Evolutionary conservation across 2,888 invertebrate genomes (phyloP), one percentile per base, ranked within the genome.

Genomic region (Spodoptera exigua): DNA sequence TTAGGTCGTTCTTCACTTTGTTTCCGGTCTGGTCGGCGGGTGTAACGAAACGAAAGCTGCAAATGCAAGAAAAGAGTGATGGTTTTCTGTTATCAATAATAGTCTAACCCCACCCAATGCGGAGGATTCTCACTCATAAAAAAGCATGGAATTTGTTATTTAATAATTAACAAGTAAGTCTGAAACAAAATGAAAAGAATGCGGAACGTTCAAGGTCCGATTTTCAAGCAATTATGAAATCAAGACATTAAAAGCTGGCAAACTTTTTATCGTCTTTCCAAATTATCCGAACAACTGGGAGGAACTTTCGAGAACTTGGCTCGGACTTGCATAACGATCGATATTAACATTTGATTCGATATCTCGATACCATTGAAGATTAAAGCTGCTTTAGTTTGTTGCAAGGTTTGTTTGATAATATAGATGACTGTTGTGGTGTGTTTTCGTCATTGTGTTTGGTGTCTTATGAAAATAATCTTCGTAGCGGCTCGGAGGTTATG

Each of bases 271-370:
- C 45, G 13, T 32, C 39, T 14, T 7, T n/a, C 27, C n/a, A 52
- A 67, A 70, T 67, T 53, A 57, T 58, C 32, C 52, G 10, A 53
- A 57, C 37, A 52, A 41, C 37, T 43, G 51, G 49, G 46, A 45
- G 14, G 5, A 48, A 53, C 32, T 64, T 64, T 16, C 16, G 7
- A 46, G 41, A 70, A 65, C 32, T 58, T 70, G 45, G 1, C 18
- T 18, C 43, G 16, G 53, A 51, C 53, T 35, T 64, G 53, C 52
- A 70, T 56, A 34, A 7, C 45, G 49, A 58, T 70, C 53, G 36
- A 70, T 54, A 65, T 36, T 58, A 40, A 71, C 59, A 70, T 65
- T 65, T 37, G 35, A 68, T 70, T 54, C 53, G 14, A 47, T 40
- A 58, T 58, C 18, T 63, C 21, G 49, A 54, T 65, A 54, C 34